phyloP scores from a whole-genome alignment of 2,113 vertebrate genomes.

The Cyprinodon brontotheroides region DNA sequence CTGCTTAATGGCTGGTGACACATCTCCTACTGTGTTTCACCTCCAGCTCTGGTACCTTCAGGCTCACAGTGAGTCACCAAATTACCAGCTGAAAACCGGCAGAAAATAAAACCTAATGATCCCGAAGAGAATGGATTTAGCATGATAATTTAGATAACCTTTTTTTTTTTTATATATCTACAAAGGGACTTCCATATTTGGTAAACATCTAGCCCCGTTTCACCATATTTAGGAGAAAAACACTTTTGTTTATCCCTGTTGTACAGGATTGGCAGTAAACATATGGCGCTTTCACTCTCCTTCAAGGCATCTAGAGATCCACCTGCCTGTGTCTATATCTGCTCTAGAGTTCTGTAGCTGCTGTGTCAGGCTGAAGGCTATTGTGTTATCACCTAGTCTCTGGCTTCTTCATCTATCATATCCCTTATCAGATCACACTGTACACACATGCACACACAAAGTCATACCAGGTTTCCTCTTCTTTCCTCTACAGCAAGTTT shows the following conservation, averaged over 20 bases:
- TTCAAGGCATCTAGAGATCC: constrained; percentile 19
- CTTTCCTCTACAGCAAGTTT: constrained; percentile 29
- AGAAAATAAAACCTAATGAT: constrained; percentile 41
- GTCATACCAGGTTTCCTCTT: constrained; percentile 29
- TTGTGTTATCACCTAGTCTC: constrained; percentile 43
- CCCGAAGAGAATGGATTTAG: constrained; percentile 33
- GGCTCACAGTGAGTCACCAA: constrained; percentile 52
- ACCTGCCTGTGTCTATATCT: constrained; percentile 29
- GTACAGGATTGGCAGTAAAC: not conserved
- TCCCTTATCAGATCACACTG: constrained; percentile 56
- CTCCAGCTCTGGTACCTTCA: constrained; percentile 34
- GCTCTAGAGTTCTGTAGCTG: constrained; percentile 26
- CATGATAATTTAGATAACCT: constrained; percentile 13
- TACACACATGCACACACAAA: constrained; percentile 22
- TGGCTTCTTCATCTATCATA: constrained; percentile 40
- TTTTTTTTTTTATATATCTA: constrained; percentile 2
- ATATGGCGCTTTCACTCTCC: constrained; percentile 12
- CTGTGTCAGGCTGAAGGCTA: constrained; percentile 45
- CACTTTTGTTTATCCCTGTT: not conserved
- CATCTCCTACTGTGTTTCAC: constrained; percentile 42
- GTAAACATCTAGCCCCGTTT: not conserved
- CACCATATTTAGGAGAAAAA: not conserved
- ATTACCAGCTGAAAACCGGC: constrained; percentile 35
- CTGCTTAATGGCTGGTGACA: constrained; percentile 61
- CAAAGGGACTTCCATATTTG: constrained; percentile 22